Evolutionary conservation across 2,113 vertebrate genomes (phyloP).

Genomic region (Ibidorhyncha struthersii): DNA sequence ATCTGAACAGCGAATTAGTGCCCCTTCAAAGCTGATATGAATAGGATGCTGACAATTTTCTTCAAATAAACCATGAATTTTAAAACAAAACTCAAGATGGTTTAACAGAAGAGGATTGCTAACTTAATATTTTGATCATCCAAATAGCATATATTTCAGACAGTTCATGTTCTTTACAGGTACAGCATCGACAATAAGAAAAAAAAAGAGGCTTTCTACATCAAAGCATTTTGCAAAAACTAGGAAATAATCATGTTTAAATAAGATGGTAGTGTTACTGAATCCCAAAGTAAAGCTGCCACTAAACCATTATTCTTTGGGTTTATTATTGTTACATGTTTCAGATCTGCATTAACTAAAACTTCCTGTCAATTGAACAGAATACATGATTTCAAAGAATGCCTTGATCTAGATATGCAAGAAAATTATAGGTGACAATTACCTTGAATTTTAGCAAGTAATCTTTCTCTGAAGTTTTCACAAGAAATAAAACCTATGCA

Average conservation of each 20-base stretch:
- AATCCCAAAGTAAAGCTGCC: background rate
- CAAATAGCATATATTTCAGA: background rate
- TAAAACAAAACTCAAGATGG: background rate
- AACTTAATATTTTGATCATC: constrained; percentile 9
- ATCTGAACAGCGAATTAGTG: constrained; percentile 23
- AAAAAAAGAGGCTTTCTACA: background rate
- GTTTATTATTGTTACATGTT: background rate
- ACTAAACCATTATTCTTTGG: background rate
- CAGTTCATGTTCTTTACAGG: background rate
- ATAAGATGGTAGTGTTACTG: background rate
- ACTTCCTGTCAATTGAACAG: background rate
- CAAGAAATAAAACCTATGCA: background rate
- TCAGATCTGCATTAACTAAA: background rate
- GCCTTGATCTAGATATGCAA: background rate
- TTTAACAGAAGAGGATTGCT: background rate
- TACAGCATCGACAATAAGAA: background rate
- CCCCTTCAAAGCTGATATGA: background rate
- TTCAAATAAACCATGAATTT: constrained; percentile 19
- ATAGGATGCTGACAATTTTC: background rate
- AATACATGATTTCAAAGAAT: background rate
- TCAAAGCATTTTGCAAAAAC: background rate
- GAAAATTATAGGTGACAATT: constrained; percentile 16
- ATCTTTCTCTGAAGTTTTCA: background rate
- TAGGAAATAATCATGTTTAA: constrained; percentile 1
- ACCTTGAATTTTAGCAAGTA: background rate